Conservation (phyloP, 2,888 invertebrate genomes). For the Carterocephalus palaemon region DNA sequence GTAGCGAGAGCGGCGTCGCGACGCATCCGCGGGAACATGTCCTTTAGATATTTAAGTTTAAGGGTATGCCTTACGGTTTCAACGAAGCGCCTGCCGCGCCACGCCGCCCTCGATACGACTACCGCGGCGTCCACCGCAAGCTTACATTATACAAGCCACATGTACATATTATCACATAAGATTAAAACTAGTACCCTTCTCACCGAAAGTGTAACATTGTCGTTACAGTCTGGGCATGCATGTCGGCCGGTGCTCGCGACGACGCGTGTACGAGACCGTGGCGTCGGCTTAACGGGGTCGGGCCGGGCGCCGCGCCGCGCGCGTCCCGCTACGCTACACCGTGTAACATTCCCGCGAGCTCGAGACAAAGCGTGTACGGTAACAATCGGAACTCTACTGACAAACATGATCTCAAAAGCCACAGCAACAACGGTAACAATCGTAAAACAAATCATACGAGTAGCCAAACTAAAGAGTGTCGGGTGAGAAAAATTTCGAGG, state of each 20-base stretch:
- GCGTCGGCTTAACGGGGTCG: constrained; percentile 31
- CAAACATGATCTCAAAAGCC: constrained; percentile 10
- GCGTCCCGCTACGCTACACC: constrained; percentile 34
- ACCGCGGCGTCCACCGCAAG: constrained; percentile 35
- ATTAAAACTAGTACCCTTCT: constrained; percentile 35
- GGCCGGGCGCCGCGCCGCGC: constrained; percentile 6
- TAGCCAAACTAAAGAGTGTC: constrained; percentile 19
- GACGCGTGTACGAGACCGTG: constrained; percentile 31
- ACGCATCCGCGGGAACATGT: neutral
- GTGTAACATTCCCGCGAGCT: constrained; percentile 3
- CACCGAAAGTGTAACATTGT: constrained; percentile 35
- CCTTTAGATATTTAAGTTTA: too few relatives aligned
- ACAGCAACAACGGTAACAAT: constrained; percentile 4
- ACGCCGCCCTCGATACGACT: constrained; percentile 33
- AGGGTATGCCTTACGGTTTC: too few relatives aligned
- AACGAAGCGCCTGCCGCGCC: constrained; percentile 3
- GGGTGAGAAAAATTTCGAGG: constrained; percentile 10
- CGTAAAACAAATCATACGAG: constrained; percentile 6
- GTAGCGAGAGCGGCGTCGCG: constrained; percentile 25
- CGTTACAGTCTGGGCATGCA: constrained; percentile 62
- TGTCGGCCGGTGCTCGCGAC: constrained; percentile 41
- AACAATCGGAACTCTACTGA: constrained; percentile 18
- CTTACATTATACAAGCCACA: constrained; percentile 50
- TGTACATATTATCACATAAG: constrained; percentile 36
- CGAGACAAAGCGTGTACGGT: constrained; percentile 7